These are phyloP conservation scores for Oncorhynchus gorbuscha DNA, from an alignment of 2,113 vertebrate species.

Conservation along the genomic window DNA sequence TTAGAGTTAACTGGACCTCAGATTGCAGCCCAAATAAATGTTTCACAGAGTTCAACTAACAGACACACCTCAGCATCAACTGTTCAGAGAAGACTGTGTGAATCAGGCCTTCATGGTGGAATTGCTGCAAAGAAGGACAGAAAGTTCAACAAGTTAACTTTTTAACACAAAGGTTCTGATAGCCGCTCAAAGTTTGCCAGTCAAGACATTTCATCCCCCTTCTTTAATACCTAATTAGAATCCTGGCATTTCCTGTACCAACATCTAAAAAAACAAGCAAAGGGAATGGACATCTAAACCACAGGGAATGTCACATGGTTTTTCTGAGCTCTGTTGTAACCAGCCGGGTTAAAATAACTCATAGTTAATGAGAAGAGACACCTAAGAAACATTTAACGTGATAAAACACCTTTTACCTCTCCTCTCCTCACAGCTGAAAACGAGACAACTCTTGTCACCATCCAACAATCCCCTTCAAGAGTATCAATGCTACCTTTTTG, in stretches of 20 bases:
- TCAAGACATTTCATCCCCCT: conserved; percentile 30
- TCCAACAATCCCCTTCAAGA: background rate
- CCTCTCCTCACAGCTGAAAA: too few relatives aligned
- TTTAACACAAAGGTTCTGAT: conserved; percentile 51
- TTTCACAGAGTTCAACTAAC: too few relatives aligned
- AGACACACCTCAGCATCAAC: too few relatives aligned
- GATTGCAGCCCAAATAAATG: too few relatives aligned
- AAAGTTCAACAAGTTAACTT: conserved; percentile 66
- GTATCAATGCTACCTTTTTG: background rate
- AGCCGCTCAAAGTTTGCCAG: conserved; percentile 50
- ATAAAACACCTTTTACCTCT: too few relatives aligned
- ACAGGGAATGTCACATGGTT: conserved; percentile 35
- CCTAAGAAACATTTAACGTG: too few relatives aligned
- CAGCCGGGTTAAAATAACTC: background rate
- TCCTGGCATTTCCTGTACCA: conserved; percentile 46
- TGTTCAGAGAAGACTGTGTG: too few relatives aligned
- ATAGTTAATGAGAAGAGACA: too few relatives aligned
- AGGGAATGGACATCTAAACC: conserved; percentile 46
- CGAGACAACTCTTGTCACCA: too few relatives aligned
- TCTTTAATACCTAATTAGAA: conserved; percentile 64
- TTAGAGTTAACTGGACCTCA: too few relatives aligned
- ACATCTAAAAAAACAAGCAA: conserved; percentile 42
- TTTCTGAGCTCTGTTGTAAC: conserved; percentile 31
- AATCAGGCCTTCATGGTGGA: too few relatives aligned
- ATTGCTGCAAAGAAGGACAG: too few relatives aligned